Conservation (phyloP, 2,888 invertebrate species). For the Hoplodrina ambigua region DNA sequence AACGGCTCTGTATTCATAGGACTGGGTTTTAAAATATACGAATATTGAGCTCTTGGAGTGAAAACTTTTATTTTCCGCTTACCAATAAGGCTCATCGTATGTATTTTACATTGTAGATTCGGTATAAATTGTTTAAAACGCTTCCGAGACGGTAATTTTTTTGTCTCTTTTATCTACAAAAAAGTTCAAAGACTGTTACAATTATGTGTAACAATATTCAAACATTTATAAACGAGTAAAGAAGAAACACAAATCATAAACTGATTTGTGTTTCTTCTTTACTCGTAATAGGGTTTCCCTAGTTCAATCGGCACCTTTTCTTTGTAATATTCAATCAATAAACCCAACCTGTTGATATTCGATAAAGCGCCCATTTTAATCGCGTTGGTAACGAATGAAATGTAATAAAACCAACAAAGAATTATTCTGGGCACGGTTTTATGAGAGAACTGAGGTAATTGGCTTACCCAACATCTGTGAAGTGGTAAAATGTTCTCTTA, state of each 20-base stretch:
- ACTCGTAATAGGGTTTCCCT: too few relatives aligned
- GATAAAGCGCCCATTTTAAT: constrained; percentile 10
- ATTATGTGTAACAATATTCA: constrained; percentile 3
- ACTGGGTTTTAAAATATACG: neutral
- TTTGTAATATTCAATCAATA: constrained; percentile 33
- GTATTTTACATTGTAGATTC: neutral
- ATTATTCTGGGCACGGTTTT: constrained; percentile 17
- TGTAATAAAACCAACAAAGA: constrained; percentile 11
- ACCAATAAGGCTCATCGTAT: neutral
- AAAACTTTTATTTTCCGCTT: neutral
- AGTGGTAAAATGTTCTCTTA: neutral
- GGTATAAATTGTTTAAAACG: neutral
- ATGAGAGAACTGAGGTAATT: constrained; percentile 15
- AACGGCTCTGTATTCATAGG: neutral
- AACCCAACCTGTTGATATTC: constrained; percentile 29
- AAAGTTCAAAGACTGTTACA: neutral
- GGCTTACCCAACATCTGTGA: constrained; percentile 5
- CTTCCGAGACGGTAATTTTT: neutral
- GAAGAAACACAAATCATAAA: neutral
- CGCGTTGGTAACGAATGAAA: constrained; percentile 26
- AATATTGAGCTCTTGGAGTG: neutral
- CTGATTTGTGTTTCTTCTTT: too few relatives aligned
- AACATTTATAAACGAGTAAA: neutral
- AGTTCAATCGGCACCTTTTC: neutral
- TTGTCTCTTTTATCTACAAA: neutral